Base-by-base conservation (phyloP, 2,797 vertebrate species). In the Enteromius mattozi region DNA sequence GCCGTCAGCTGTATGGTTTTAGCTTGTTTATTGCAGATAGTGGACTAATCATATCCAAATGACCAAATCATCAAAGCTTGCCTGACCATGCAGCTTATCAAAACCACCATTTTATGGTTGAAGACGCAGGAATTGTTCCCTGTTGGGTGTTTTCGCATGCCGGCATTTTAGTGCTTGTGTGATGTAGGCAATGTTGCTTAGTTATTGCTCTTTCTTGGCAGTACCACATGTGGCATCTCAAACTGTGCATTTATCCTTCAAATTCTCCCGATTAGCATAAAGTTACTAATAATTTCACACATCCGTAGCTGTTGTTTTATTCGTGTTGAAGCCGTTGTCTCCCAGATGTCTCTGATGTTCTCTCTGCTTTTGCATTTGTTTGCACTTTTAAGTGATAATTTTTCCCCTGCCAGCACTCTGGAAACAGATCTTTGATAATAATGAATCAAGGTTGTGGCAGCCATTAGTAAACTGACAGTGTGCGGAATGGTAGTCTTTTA, bases 391-490 rank as follows among this genome's bases (percentile, higher is more conserved):
- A 94, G 93, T 94, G 92, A 92, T 94, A 92, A 93, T 94, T 92
- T 90, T 82, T 86, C 89, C 91, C 66, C 3, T 90, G 90, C 85
- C 88, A 85, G 93, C 93, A 92, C 91, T 93, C 91, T 94, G 89
- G 87, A 91, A 93, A 92, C 88, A 63, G 89, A 89, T 93, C 91
- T 93, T 92, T 91, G 92, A 93, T 92, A 92, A 93, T 92, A 92
- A 92, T 94, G 93, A 94, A 92, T 93, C 92, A 93, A 93, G 92
- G 91, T 93, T 94, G 92, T 91, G 91, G 93, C 92, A 93, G 93
- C 92, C 92, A 94, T 95, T 95, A 94, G 93, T 88, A 92, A 93
- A 95, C 93, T 94, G 92, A n/a, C 91, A 91, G 93, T 87, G 17
- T 77, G 92, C 90, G 71, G 91, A 90, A 80, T 89, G 91, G 37